These are phyloP conservation scores for Oscheius sp. DNA, from an alignment of 2,888 invertebrate species.

Conservation along the genomic window DNA sequence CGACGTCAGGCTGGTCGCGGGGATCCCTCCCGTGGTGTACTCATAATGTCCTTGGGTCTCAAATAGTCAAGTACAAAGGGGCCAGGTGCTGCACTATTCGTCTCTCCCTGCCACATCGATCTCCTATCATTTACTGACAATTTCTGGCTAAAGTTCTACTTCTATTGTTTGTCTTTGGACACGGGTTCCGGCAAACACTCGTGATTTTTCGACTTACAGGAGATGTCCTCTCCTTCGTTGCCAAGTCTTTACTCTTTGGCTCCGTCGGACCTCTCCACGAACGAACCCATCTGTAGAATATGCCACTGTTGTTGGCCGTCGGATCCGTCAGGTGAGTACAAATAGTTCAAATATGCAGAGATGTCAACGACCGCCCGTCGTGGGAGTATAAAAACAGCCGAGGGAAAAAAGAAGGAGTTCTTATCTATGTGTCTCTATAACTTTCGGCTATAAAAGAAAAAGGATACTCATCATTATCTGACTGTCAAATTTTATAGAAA, in stretches of 20 bases:
- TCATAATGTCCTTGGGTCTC: constrained; percentile 20
- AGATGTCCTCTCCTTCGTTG: constrained; percentile 47
- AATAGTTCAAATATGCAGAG: too few species aligned
- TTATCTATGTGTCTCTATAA: too few species aligned
- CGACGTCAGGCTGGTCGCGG: too few species aligned
- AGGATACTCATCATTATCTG: too few species aligned
- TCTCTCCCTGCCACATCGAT: neutral
- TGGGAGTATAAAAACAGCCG: constrained; percentile 1
- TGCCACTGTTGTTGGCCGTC: constrained; percentile 74
- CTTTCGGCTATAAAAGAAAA: too few species aligned
- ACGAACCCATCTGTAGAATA: constrained; percentile 73
- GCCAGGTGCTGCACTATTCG: constrained; percentile 1
- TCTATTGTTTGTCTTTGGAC: constrained; percentile 5
- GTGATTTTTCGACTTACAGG: constrained; percentile 35
- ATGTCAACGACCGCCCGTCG: neutral
- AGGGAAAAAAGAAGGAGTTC: neutral
- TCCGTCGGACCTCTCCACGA: constrained; percentile 48
- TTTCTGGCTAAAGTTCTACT: neutral
- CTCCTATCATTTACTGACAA: constrained; percentile 1
- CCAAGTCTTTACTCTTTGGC: constrained; percentile 51
- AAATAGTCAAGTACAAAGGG: constrained; percentile 16
- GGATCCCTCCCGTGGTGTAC: too few species aligned
- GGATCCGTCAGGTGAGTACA: constrained; percentile 54
- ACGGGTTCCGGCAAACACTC: constrained; percentile 17
- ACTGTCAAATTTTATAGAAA: too few species aligned